Conservation (phyloP, 2,113 vertebrate species). For the Myotis davidii region DNA sequence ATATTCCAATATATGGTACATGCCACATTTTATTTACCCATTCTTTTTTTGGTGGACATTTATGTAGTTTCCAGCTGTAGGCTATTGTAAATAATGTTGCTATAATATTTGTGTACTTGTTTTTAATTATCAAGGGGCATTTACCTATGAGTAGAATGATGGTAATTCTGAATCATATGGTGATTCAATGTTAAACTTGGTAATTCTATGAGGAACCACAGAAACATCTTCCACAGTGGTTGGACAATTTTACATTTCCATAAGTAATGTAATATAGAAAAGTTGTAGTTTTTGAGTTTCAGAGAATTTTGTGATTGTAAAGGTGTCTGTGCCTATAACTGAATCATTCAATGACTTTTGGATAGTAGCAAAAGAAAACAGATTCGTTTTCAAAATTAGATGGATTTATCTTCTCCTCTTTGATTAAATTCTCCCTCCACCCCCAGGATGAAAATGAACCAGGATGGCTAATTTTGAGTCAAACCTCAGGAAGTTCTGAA, state of each 20-base stretch:
- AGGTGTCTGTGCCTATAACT: not conserved
- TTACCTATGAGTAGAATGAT: not conserved
- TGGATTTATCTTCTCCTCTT: not conserved
- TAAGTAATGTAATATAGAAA: not conserved
- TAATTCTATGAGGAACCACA: not conserved
- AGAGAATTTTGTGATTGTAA: not conserved
- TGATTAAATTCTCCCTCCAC: not conserved
- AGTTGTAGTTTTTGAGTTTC: not conserved
- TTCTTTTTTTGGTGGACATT: not conserved
- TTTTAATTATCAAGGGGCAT: not conserved
- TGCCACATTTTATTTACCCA: not conserved
- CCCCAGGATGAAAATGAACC: not conserved
- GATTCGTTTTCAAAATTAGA: not conserved
- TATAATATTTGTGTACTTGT: not conserved
- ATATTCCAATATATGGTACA: not conserved
- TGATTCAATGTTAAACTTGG: conserved; percentile 11
- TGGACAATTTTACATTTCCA: not conserved
- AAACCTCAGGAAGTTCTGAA: not conserved
- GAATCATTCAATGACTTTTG: conserved; percentile 21
- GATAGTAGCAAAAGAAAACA: not conserved
- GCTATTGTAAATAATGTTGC: not conserved
- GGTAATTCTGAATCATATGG: not conserved
- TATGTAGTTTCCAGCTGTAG: not conserved
- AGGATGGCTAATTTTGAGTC: not conserved
- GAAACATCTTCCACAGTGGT: not conserved